These are phyloP conservation scores for Trichogramma dendrolimi DNA, from an alignment of 2,888 invertebrate genomes.

Conservation along the genomic window DNA sequence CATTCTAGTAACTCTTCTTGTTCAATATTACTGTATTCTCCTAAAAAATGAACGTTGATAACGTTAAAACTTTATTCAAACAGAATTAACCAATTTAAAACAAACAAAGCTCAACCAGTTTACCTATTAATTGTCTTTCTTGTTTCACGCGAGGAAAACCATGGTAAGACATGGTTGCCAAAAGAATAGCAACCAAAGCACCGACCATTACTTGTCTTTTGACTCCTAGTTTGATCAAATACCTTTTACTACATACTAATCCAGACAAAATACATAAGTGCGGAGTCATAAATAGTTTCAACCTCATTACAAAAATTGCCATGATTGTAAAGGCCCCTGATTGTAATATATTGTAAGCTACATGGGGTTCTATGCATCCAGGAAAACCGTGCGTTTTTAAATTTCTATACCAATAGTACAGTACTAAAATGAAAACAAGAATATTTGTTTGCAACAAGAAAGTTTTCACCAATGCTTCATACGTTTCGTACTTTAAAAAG, in stretches of 20 bases:
- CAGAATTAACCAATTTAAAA: not conserved
- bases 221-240: constrained; percentile 52
- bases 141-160: constrained; percentile 56
- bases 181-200: constrained; percentile 51
- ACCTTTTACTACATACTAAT: constrained; percentile 61
- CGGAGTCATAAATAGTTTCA: constrained; percentile 74
- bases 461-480: constrained; percentile 56
- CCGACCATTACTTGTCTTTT: constrained; percentile 49
- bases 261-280: constrained; percentile 73
- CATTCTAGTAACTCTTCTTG: constrained; percentile 75
- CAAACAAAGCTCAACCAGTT: constrained; percentile 8
- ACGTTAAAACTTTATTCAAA: not conserved
- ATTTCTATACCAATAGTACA: constrained; percentile 51
- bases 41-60: constrained; percentile 42
- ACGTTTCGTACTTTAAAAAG: constrained; percentile 60
- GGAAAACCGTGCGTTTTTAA: constrained; percentile 42
- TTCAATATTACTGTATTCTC: constrained; percentile 69
- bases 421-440: constrained; percentile 50
- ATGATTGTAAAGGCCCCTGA: constrained; percentile 66
- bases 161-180: constrained; percentile 57
- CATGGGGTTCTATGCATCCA: constrained; percentile 55
- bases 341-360: constrained; percentile 70
- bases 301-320: constrained; percentile 73
- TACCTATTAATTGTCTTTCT: constrained; percentile 54
- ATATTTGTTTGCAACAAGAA: constrained; percentile 60